These are phyloP conservation scores for Alligator sinensis DNA, from an alignment of 2,113 vertebrate genomes.

Conservation along the genomic window DNA sequence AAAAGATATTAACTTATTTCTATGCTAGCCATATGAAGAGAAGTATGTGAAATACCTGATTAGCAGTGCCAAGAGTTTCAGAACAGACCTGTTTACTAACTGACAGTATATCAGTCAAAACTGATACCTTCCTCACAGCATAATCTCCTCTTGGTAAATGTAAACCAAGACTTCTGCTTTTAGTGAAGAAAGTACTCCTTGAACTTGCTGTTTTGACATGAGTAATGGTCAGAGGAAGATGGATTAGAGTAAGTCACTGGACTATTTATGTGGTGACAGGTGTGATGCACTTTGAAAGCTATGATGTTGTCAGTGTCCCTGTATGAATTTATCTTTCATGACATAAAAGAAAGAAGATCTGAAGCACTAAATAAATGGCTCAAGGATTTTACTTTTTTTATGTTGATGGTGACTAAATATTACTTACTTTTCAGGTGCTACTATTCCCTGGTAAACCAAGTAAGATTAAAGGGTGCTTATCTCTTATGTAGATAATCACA, in stretches of 20 bases:
- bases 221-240: conserved; percentile 37
- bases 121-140: background rate
- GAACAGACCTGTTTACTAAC: background rate
- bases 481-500: background rate
- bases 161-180: conserved; percentile 21
- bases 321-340: conserved; percentile 56
- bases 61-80: background rate
- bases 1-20: background rate
- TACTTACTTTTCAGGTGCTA: conserved; percentile 20
- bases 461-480: background rate
- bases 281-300: conserved; percentile 48
- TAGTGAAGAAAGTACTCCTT: conserved; percentile 4
- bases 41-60: fast-evolving
- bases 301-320: conserved; percentile 35
- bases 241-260: conserved; percentile 30
- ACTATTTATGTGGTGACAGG: conserved; percentile 50
- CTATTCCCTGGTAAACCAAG: background rate
- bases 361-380: conserved; percentile 34
- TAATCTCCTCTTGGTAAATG: conserved; percentile 5
- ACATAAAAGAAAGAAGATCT: conserved; percentile 27
- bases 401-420: conserved; percentile 22
- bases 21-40: background rate
- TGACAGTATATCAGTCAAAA: conserved; percentile 19
- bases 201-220: conserved; percentile 34
- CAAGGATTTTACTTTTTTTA: conserved; percentile 6